Conservation (phyloP, 1,140 invertebrate species). For the Leptopilina clavipes region DNA sequence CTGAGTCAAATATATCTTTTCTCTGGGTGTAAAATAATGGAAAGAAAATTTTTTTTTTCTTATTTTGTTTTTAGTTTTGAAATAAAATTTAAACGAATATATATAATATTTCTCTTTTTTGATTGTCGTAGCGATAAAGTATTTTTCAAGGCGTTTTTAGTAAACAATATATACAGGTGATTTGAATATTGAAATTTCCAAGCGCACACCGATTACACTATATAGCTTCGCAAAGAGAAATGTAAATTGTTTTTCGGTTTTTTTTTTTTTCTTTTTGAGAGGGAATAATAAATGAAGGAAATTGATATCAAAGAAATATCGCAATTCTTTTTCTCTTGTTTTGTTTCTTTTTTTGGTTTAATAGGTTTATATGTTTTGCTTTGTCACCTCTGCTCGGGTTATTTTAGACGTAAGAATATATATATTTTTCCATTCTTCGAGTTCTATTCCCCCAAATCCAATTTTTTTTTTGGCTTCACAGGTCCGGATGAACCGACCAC, state of each 20-base stretch:
- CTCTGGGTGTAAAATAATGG: too few species aligned
- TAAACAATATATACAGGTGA: not conserved
- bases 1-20: too few species aligned
- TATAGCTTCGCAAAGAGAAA: too few species aligned
- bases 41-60: too few species aligned
- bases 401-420: slow-evolving; percentile 28
- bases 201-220: not conserved
- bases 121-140: not conserved
- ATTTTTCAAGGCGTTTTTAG: not conserved
- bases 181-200: not conserved
- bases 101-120: not conserved
- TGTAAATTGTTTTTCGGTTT: not conserved
- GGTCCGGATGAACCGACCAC: not conserved
- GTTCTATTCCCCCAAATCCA: not conserved
- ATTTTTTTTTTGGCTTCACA: slow-evolving; percentile 31
- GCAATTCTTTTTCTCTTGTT: not conserved
- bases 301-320: not conserved
- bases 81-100: too few species aligned
- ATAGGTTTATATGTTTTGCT: not conserved
- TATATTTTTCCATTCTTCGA: not conserved
- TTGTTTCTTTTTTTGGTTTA: too few species aligned
- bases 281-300: not conserved
- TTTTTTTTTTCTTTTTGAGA: not conserved
- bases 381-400: not conserved
- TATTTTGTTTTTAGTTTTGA: too few species aligned